Conservation (phyloP, 2,113 vertebrate genomes). For the Ivindomyrus marchei region DNA sequence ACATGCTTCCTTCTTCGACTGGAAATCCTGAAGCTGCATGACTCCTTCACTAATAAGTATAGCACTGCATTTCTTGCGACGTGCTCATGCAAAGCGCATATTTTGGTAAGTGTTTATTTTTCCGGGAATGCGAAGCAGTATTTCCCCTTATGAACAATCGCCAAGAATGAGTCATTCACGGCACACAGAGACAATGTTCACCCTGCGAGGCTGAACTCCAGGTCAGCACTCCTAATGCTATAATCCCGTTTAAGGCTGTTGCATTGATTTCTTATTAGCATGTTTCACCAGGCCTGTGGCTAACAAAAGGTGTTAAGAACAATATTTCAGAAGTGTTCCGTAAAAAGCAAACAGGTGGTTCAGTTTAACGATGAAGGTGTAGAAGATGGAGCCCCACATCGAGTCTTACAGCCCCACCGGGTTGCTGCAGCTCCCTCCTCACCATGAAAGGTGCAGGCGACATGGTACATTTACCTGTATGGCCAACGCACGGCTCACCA, state of each 20-base stretch:
- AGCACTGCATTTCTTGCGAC: background rate
- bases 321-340: background rate
- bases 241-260: background rate
- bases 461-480: constrained; percentile 69
- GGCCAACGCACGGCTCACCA: constrained; percentile 77
- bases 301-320: background rate
- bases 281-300: background rate
- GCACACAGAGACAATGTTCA: constrained; percentile 26
- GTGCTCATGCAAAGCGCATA: background rate
- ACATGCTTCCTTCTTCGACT: background rate
- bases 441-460: background rate
- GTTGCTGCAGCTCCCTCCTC: background rate
- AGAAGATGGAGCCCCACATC: background rate
- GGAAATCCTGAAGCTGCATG: background rate
- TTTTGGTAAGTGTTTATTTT: constrained; percentile 23
- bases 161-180: constrained; percentile 36
- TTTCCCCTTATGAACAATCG: constrained; percentile 18
- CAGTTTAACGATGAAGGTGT: background rate
- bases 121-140: constrained; percentile 7
- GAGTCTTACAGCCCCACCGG: background rate
- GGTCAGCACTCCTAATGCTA: constrained; percentile 9
- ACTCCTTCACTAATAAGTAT: background rate
- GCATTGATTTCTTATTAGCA: constrained; percentile 3
- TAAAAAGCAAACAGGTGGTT: background rate
- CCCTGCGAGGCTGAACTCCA: constrained; percentile 19